Percentiles rank a stretch among this genome's conserved stretches.
Evolutionary conservation across 2,888 invertebrate genomes (phyloP).

Genomic region (Argynnis bischoffii): DNA sequence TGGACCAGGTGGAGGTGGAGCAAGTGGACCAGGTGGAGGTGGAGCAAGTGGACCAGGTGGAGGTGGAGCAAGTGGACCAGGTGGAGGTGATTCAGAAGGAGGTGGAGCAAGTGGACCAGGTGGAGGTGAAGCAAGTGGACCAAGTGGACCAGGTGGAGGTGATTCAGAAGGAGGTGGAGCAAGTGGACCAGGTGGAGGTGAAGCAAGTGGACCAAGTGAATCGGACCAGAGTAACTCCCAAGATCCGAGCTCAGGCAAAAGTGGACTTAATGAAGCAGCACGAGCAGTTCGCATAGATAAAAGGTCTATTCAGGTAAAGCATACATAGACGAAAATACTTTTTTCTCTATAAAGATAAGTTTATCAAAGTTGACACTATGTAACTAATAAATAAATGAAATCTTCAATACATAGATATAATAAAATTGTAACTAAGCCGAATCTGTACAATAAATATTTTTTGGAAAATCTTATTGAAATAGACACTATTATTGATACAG

Average conservation of each 20-base stretch:
- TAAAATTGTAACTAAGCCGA: no score
- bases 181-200: not conserved
- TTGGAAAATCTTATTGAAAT: no score
- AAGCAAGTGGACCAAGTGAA: not conserved
- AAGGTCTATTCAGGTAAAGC: constrained; percentile 2
- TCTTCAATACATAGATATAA: no score
- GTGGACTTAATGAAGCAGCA: not conserved
- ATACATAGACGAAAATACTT: no score
- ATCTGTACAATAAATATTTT: no score
- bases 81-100: not conserved
- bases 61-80: not conserved
- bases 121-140: not conserved
- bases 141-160: not conserved
- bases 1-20: not conserved
- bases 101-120: not conserved
- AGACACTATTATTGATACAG: no score
- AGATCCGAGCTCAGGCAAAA: not conserved
- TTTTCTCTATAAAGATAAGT: no score
- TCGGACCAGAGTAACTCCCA: not conserved
- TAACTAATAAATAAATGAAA: no score
- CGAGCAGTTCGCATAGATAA: not conserved
- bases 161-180: not conserved
- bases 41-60: not conserved
- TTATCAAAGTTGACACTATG: no score
- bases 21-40: not conserved